These are phyloP conservation scores for Amorpha juglandis DNA, from an alignment of 2,888 invertebrate genomes.

Conservation along the genomic window DNA sequence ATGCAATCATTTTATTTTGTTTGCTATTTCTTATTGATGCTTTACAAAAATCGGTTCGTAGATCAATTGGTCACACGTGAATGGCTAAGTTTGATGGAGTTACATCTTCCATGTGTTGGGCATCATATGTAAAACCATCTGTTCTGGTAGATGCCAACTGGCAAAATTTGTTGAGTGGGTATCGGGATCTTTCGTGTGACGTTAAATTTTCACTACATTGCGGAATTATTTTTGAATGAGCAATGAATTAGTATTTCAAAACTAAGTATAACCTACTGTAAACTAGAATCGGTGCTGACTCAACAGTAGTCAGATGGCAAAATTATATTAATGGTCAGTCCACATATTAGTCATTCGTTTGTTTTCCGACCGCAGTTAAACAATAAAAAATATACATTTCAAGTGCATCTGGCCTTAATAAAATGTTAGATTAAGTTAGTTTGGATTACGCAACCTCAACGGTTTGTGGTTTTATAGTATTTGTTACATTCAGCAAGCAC, in stretches of 20 bases:
- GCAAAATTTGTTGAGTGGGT: background rate
- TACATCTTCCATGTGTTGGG: too few relatives aligned
- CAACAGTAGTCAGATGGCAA: background rate
- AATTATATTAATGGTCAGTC: slow-evolving; percentile 2
- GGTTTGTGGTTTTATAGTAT: slow-evolving; percentile 57
- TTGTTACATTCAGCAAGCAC: slow-evolving; percentile 48
- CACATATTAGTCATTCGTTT: background rate
- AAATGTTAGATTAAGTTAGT: slow-evolving; percentile 26
- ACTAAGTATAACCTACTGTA: too few relatives aligned
- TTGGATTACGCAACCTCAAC: slow-evolving; percentile 44
- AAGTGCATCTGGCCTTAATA: slow-evolving; percentile 19
- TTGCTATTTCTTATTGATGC: background rate
- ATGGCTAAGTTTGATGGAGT: too few relatives aligned
- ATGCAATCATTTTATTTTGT: background rate
- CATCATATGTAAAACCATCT: too few relatives aligned
- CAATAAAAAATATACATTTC: background rate
- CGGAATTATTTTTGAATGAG: background rate
- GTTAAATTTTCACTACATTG: background rate
- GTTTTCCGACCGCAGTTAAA: background rate
- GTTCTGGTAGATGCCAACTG: too few relatives aligned
- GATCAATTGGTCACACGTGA: background rate
- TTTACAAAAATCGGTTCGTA: background rate
- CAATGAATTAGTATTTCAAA: background rate
- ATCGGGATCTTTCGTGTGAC: background rate
- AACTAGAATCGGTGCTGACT: background rate